Evolutionary conservation across 2,113 vertebrate species (phyloP).

Genomic region (Romanogobio albipinnatus): DNA sequence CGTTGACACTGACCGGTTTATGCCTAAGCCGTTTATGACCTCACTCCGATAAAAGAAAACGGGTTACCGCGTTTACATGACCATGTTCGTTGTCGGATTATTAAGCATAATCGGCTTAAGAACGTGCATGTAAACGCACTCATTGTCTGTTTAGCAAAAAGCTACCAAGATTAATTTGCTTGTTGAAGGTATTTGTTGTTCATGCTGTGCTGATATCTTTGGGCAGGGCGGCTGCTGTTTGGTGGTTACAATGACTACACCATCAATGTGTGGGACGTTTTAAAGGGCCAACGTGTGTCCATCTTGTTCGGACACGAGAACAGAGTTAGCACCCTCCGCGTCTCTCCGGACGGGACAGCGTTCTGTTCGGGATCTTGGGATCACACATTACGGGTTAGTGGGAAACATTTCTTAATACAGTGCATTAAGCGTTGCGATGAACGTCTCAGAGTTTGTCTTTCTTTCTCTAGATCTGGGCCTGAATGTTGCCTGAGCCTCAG

Average conservation of each 20-base stretch:
- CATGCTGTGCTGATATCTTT: neutral
- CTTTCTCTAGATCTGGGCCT: conserved; percentile 75
- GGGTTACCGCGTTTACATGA: no score
- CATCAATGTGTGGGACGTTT: conserved; percentile 98
- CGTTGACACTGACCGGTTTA: no score
- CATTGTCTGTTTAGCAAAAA: no score
- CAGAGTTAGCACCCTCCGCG: conserved; percentile 91
- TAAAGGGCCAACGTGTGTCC: conserved; percentile 93
- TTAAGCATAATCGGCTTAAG: no score
- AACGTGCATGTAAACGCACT: no score
- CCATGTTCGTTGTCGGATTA: no score
- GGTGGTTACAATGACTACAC: conserved; percentile 98
- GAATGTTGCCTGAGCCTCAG: conserved; percentile 1
- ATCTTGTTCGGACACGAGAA: conserved; percentile 98
- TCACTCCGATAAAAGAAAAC: no score
- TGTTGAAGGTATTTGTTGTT: no score
- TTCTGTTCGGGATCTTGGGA: conserved; percentile 99
- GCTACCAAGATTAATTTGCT: neutral
- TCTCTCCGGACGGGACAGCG: conserved; percentile 93
- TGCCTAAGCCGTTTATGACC: no score
- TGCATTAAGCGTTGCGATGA: neutral
- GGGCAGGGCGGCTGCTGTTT: conserved; percentile 89
- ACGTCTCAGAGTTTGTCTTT: neutral
- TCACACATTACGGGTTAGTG: conserved; percentile 90
- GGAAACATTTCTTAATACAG: neutral